Conservation (phyloP, 2,888 invertebrate species). For the Dynastes tityus region DNA sequence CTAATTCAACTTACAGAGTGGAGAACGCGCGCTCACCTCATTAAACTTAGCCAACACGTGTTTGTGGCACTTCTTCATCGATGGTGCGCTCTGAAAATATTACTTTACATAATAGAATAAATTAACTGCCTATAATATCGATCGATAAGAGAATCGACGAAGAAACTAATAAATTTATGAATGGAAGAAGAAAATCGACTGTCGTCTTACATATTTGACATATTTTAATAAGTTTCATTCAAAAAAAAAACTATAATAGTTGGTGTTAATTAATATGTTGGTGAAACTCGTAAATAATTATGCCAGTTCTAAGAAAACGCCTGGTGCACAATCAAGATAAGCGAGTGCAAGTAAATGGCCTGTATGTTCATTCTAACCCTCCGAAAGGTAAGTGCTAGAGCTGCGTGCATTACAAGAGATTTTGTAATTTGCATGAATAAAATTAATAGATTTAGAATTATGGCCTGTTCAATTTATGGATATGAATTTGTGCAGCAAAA, state of each 20-base stretch:
- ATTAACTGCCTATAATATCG: neutral
- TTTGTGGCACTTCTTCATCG: slow-evolving; percentile 6
- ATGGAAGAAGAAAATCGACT: neutral
- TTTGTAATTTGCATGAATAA: neutral
- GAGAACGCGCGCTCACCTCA: slow-evolving; percentile 40
- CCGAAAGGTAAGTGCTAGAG: slow-evolving; percentile 74
- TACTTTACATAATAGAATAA: slow-evolving; percentile 11
- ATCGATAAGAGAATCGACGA: neutral
- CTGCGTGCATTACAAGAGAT: neutral
- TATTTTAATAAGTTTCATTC: neutral
- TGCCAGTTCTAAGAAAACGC: slow-evolving; percentile 59
- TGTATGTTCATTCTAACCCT: slow-evolving; percentile 78
- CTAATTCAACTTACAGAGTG: slow-evolving; percentile 43
- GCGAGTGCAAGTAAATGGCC: slow-evolving; percentile 68
- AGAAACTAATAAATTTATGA: neutral
- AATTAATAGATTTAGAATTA: neutral
- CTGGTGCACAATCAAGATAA: slow-evolving; percentile 54
- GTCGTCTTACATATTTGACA: neutral
- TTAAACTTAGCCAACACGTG: slow-evolving; percentile 40
- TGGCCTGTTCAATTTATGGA: no score
- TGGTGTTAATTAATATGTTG: slow-evolving; percentile 43
- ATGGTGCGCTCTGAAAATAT: neutral
- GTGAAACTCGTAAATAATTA: slow-evolving; percentile 48
- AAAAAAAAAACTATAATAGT: neutral
- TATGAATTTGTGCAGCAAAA: no score